Evolutionary conservation across 1,140 invertebrate species (phyloP).

Genomic region (Megathymus violae): DNA sequence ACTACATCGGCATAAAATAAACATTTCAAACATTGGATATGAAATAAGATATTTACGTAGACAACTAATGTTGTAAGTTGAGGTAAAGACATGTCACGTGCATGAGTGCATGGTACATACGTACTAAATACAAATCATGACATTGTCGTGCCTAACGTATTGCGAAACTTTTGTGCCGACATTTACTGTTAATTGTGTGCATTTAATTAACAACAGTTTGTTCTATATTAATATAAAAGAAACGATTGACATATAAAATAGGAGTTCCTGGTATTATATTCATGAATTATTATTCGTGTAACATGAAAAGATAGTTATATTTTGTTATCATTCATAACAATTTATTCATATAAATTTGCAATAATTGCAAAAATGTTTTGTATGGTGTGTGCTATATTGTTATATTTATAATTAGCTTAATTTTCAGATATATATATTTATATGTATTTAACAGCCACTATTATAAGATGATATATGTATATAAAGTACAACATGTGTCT

Average conservation of each 20-base stretch:
- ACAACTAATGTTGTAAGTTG: constrained; percentile 10
- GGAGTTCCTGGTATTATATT: too few species aligned
- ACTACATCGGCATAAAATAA: constrained; percentile 14
- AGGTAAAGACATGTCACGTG: constrained; percentile 27
- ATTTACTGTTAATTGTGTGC: constrained; percentile 5
- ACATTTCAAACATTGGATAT: constrained; percentile 21
- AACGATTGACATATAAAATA: background rate
- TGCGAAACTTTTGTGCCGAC: background rate
- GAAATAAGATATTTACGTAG: constrained; percentile 11
- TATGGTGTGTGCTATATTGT: too few species aligned
- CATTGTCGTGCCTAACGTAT: constrained; percentile 17
- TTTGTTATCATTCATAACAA: too few species aligned
- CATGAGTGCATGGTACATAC: background rate
- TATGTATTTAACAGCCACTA: too few species aligned
- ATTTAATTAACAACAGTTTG: background rate
- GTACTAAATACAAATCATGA: constrained; percentile 14
- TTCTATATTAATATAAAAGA: background rate
- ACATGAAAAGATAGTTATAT: too few species aligned
- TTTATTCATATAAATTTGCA: too few species aligned
- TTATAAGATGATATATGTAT: too few species aligned
- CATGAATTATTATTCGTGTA: too few species aligned
- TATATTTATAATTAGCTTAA: too few species aligned
- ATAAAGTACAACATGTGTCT: too few species aligned
- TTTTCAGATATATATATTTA: too few species aligned
- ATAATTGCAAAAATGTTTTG: too few species aligned